A percentile compares a stretch with the other conserved stretches of the same genome.
Conservation (phyloP, 1,140 invertebrate genomes). For the Psix sp. region DNA sequence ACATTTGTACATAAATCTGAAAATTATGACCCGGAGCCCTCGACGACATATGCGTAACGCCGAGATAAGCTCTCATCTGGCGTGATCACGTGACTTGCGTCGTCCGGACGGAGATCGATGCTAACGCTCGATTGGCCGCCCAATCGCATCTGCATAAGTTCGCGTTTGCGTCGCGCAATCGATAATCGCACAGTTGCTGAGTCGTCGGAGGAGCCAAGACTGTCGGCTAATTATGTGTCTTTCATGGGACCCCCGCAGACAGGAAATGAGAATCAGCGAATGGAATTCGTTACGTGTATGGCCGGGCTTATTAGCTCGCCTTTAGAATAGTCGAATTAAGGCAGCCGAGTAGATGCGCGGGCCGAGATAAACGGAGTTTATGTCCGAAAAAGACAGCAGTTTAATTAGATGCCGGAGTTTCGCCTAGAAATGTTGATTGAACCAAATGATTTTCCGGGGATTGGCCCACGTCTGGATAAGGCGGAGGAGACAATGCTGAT, state of each 20-base stretch:
- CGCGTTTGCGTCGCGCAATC: conserved; percentile 5
- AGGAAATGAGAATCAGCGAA: conserved; percentile 76
- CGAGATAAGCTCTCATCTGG: conserved; percentile 67
- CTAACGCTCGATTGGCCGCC: not conserved
- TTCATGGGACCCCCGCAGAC: conserved; percentile 75
- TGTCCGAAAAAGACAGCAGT: conserved; percentile 72
- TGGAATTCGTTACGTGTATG: conserved; percentile 51
- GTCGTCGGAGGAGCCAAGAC: conserved; percentile 64
- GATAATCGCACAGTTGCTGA: conserved; percentile 49
- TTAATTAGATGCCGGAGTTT: conserved; percentile 77
- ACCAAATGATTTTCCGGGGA: conserved; percentile 76
- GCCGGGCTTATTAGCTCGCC: conserved; percentile 49
- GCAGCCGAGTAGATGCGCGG: conserved; percentile 67
- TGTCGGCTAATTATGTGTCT: conserved; percentile 75
- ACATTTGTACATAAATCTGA: conserved; percentile 77
- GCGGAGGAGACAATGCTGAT: conserved; percentile 76
- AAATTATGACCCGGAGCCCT: conserved; percentile 70
- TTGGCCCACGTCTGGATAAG: no score
- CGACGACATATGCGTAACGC: conserved; percentile 73
- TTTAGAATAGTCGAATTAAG: conserved; percentile 69
- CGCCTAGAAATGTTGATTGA: conserved; percentile 77
- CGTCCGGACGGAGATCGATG: conserved; percentile 19
- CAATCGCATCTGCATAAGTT: conserved; percentile 1
- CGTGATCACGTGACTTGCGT: not conserved
- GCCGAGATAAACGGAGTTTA: conserved; percentile 74